Conservation (phyloP, 1,140 invertebrate species). For the Drosophila miranda region DNA sequence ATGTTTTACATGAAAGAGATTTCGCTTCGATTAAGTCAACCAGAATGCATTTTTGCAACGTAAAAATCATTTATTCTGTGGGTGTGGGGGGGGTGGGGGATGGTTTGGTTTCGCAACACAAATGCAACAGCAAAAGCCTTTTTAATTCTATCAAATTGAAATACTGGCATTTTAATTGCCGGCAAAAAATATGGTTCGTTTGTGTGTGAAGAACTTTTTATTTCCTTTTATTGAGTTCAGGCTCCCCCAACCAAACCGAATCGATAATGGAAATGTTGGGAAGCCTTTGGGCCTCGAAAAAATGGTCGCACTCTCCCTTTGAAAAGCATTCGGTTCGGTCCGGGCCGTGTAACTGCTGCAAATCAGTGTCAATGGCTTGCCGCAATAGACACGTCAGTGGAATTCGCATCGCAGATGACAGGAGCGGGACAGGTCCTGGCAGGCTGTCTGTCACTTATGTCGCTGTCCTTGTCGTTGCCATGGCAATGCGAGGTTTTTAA, state of each 20-base stretch:
- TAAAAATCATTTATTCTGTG: constrained; percentile 23
- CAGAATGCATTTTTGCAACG: constrained; percentile 38
- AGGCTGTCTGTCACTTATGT: constrained; percentile 26
- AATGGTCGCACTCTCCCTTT: neutral
- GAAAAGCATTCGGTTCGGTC: too few species aligned
- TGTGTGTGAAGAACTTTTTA: too few species aligned
- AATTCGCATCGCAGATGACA: constrained; percentile 35
- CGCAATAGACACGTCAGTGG: constrained; percentile 24
- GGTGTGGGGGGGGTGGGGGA: too few species aligned
- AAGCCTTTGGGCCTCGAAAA: neutral
- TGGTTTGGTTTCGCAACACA: neutral
- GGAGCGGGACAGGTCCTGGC: constrained; percentile 24
- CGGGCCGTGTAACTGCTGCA: constrained; percentile 4
- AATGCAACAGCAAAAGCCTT: constrained; percentile 18
- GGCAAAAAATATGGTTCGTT: constrained; percentile 33
- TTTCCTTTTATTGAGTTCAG: constrained; percentile 5
- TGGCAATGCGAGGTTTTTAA: constrained; percentile 36
- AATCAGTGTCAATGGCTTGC: constrained; percentile 43
- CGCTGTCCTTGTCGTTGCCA: constrained; percentile 16
- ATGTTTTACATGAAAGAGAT: constrained; percentile 11
- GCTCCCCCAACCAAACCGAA: constrained; percentile 3
- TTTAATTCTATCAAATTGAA: constrained; percentile 56
- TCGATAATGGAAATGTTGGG: constrained; percentile 3
- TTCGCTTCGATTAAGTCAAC: constrained; percentile 37
- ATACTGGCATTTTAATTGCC: constrained; percentile 53